phyloP scores from a whole-genome alignment of 2,888 invertebrate genomes.

The Amblyjoppa fuscipennis region DNA sequence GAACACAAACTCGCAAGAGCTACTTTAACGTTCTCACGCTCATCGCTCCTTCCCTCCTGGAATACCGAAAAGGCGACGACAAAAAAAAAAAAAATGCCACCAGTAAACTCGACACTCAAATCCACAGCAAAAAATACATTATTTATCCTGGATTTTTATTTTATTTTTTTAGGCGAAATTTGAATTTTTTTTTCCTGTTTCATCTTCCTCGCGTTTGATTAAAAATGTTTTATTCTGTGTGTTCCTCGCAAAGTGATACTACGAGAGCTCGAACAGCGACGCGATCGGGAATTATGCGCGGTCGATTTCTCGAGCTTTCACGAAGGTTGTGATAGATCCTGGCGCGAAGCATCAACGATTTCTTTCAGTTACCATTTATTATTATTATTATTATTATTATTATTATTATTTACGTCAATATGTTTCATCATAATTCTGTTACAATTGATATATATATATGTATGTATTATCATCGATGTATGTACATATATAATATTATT shows the following conservation, averaged over 20 bases:
- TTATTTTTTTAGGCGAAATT: background rate
- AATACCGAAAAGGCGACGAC: background rate
- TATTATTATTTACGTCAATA: conserved; percentile 61
- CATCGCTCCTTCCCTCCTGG: conserved; percentile 5
- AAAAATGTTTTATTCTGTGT: conserved; percentile 46
- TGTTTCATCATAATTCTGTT: conserved; percentile 64
- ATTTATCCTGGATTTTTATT: background rate
- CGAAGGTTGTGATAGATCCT: conserved; percentile 68
- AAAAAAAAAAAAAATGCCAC: background rate
- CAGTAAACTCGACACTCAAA: background rate
- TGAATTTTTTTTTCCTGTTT: conserved; percentile 12
- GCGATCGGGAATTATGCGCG: conserved; percentile 13
- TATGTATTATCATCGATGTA: conserved; percentile 19
- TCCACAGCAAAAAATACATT: background rate
- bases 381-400: conserved; percentile 63
- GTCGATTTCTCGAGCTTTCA: conserved; percentile 59
- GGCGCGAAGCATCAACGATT: conserved; percentile 66
- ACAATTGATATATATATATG: conserved; percentile 49
- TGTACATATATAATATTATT: conserved; percentile 43
- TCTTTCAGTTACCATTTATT: conserved; percentile 66
- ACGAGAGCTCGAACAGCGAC: conserved; percentile 48
- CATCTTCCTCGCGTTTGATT: conserved; percentile 42
- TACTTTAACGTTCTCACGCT: conserved; percentile 30
- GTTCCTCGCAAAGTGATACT: conserved; percentile 60
- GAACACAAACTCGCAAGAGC: no score